Evolutionary conservation across 2,113 vertebrate species (phyloP).

Genomic region (Actenoides lindsayi): DNA sequence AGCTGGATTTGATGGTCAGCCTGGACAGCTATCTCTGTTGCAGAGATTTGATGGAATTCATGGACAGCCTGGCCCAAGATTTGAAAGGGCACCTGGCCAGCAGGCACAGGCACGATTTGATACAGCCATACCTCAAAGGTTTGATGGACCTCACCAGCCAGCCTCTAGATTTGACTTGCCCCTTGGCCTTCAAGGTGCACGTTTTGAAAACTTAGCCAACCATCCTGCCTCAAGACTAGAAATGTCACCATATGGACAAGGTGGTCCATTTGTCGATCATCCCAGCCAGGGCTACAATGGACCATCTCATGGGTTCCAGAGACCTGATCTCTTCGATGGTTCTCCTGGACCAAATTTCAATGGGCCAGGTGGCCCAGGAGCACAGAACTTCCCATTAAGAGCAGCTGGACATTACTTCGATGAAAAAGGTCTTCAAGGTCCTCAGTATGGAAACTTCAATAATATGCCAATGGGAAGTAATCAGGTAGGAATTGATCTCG

Average conservation of each 20-base stretch:
- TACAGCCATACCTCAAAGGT: slow-evolving; percentile 79
- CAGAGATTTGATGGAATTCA: slow-evolving; percentile 84
- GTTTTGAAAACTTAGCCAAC: slow-evolving; percentile 77
- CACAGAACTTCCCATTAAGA: slow-evolving; percentile 78
- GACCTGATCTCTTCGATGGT: slow-evolving; percentile 80
- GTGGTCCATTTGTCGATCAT: slow-evolving; percentile 82
- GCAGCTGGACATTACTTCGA: slow-evolving; percentile 84
- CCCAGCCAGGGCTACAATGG: slow-evolving; percentile 79
- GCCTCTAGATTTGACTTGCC: slow-evolving; percentile 79
- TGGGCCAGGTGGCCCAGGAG: slow-evolving; percentile 78
- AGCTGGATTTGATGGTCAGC: slow-evolving; percentile 81
- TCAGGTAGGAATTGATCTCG: slow-evolving; percentile 72
- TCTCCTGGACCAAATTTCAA: slow-evolving; percentile 84
- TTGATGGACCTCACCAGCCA: slow-evolving; percentile 81
- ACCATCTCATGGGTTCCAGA: slow-evolving; percentile 82
- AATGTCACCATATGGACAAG: slow-evolving; percentile 76
- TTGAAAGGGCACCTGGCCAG: slow-evolving; percentile 79
- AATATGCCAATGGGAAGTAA: slow-evolving; percentile 74
- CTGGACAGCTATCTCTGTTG: slow-evolving; percentile 77
- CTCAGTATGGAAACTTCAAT: slow-evolving; percentile 78
- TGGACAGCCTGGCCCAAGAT: slow-evolving; percentile 79
- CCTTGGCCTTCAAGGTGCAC: slow-evolving; percentile 76
- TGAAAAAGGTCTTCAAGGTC: slow-evolving; percentile 79
- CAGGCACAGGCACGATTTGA: slow-evolving; percentile 82
- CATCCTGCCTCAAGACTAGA: slow-evolving; percentile 81